Evolutionary conservation across 1,140 invertebrate genomes (phyloP).

Genomic region (Uloborus diversus): DNA sequence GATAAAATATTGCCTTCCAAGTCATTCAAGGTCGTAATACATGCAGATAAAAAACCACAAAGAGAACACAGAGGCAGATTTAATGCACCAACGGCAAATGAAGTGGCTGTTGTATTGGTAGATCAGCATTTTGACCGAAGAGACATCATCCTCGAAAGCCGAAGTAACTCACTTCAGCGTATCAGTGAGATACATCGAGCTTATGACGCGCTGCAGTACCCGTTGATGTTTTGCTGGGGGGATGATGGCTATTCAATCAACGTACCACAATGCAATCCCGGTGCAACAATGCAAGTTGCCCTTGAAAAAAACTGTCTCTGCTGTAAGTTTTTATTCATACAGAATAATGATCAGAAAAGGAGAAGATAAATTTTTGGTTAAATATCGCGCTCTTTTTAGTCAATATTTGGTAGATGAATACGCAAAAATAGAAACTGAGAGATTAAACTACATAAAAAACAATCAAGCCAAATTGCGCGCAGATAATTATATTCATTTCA

Average conservation of each 20-base stretch:
- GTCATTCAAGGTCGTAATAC: constrained; percentile 62
- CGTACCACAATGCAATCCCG: background rate
- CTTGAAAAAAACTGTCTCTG: background rate
- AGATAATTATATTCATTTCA: constrained; percentile 38
- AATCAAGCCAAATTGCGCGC: constrained; percentile 49
- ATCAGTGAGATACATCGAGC: background rate
- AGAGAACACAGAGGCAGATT: constrained; percentile 63
- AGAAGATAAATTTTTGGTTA: background rate
- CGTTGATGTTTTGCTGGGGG: constrained; percentile 37
- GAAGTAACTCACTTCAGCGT: constrained; percentile 55
- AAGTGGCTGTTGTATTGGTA: constrained; percentile 54
- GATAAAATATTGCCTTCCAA: background rate
- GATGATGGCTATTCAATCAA: constrained; percentile 55
- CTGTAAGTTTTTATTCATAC: constrained; percentile 5
- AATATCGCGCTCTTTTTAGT: constrained; percentile 18
- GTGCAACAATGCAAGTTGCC: no score
- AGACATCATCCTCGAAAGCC: constrained; percentile 58
- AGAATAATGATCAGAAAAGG: background rate
- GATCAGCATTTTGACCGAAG: constrained; percentile 14
- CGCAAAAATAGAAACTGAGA: constrained; percentile 36
- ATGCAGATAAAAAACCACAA: constrained; percentile 56
- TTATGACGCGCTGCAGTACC: background rate
- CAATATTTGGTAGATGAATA: constrained; percentile 55
- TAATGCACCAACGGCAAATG: constrained; percentile 60
- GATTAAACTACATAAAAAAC: constrained; percentile 13